Base-by-base conservation (phyloP, 1,140 invertebrate species). In the Nasonia longicornis region DNA sequence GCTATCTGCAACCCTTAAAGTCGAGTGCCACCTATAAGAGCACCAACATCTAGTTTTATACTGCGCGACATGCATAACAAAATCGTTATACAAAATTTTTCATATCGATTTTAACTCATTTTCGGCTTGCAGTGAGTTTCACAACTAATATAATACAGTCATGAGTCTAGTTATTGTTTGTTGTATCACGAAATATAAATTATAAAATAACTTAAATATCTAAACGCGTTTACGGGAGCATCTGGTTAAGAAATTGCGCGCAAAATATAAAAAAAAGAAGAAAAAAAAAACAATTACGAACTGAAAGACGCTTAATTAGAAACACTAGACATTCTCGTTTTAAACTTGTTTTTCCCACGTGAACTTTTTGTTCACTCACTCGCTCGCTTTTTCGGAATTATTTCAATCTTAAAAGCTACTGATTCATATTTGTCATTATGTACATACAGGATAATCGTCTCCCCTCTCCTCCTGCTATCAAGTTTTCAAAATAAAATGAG, bases 121-220 rank as follows among this genome's bases (percentile, higher is more conserved):
- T 69, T 63, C 73, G 16, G 4, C 12, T 58, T 76, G 26, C 64
- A 72, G 45, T 42, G 31, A 16, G 71, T 45, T 81, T 22, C 70
- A 74, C 73, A 81, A 76, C 83, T 87, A 87, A 79, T 87, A 87
- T 88, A 85, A 85, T 88, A 88, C 87, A 88, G 83, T 86, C 83
- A 83, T 83, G 84, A 86, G 83, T 86, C 76, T 86, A 82, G 38
- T 52, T 84, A 82, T 79, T 58, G 31, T 73, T 77, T 69, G 26
- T 63, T 64, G 83, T 82, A 85, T 85, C 80, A 83, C 84, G 82
- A 86, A 84, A 83, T 84, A 86, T 85, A 87, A 87, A 87, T 88
- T 86, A 88, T 85, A 86, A 81, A 83, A 80, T 83, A 83, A 77
- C 75, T 82, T 81, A 84, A 74, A 16, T 22, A 52, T 35, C 48